Conservation (phyloP, 2,113 vertebrate species). For the Ictalurus punctatus region DNA sequence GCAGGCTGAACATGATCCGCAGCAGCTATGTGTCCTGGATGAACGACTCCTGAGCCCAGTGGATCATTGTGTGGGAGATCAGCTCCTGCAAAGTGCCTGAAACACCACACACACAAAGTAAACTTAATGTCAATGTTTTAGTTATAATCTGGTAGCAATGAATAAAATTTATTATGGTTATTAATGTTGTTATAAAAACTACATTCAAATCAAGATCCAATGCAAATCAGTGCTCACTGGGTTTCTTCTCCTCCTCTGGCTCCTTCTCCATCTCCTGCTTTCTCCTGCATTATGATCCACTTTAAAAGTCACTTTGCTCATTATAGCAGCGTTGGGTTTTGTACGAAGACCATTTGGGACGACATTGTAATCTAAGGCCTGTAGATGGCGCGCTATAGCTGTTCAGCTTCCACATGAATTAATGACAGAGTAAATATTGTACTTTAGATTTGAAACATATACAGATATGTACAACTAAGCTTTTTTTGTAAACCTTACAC, state of each 20-base stretch:
- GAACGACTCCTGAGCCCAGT: slow-evolving; percentile 93
- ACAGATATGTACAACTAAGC: background rate
- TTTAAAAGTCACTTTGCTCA: background rate
- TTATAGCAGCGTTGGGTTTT: background rate
- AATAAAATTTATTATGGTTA: background rate
- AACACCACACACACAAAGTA: background rate
- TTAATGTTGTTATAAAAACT: background rate
- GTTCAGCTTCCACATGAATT: background rate
- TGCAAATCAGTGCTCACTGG: slow-evolving; percentile 71
- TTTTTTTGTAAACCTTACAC: background rate
- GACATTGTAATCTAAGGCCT: background rate
- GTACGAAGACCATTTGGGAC: background rate
- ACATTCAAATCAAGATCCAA: background rate
- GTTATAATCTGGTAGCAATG: background rate
- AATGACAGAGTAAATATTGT: background rate
- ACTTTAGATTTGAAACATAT: background rate
- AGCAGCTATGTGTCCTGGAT: slow-evolving; percentile 94
- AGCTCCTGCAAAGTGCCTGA: slow-evolving; percentile 87
- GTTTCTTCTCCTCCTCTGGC: slow-evolving; percentile 78
- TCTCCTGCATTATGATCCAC: slow-evolving; percentile 60
- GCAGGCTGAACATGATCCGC: slow-evolving; percentile 92
- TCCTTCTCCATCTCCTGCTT: slow-evolving; percentile 73
- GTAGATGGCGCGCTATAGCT: background rate
- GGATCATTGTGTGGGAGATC: slow-evolving; percentile 92
- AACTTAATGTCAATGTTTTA: background rate